Evolutionary conservation across 2,888 invertebrate species (phyloP), one percentile per base, ranked within the genome.

Genomic region (Osmoderma eremita): DNA sequence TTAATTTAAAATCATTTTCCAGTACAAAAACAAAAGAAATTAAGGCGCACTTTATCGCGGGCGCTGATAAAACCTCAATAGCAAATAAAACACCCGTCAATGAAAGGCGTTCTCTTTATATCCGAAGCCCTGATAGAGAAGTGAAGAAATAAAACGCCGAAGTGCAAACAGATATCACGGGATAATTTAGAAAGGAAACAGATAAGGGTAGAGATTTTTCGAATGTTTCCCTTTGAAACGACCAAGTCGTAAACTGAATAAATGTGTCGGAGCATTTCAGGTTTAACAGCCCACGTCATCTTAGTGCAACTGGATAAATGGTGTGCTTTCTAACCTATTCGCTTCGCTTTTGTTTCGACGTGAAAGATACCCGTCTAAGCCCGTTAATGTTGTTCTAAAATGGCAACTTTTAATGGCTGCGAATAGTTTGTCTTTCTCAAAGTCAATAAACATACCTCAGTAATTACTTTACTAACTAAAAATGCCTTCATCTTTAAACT

Each of bases 191-290:
- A 61, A 45, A 15, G 45, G 45, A 61, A 61, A 17, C 58, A 61
- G 58, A 61, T 61, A 61, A 61, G 45, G 58, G 24, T 30, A 17
- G 30, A 41, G 58, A 61, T 61, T 61, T 61, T 30, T 10, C 58
- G 22, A 45, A 45, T 61, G 58, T 45, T 58, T 45, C 45, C 30
- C 30, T 61, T 45, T 53, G 45, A 61, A 61, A 61, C 30, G 58
- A 61, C 58, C 18, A 5, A 41, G 36, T 61, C 58, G 45, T 61
- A 61, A 61, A 61, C 58, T 17, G 58, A 61, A 61, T 45, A 61
- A 41, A 56, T 41, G 41, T 56, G 56, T 56, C 56, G 17, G 42
- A 42, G 22, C 20, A 56, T 56, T 56, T 42, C 24, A 56, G 20
- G 18, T 56, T 56, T 56, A 56, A 56, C 41, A 22, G 41, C 22